phyloP scores from a whole-genome alignment of 2,797 vertebrate genomes.

The Parambassis ranga region DNA sequence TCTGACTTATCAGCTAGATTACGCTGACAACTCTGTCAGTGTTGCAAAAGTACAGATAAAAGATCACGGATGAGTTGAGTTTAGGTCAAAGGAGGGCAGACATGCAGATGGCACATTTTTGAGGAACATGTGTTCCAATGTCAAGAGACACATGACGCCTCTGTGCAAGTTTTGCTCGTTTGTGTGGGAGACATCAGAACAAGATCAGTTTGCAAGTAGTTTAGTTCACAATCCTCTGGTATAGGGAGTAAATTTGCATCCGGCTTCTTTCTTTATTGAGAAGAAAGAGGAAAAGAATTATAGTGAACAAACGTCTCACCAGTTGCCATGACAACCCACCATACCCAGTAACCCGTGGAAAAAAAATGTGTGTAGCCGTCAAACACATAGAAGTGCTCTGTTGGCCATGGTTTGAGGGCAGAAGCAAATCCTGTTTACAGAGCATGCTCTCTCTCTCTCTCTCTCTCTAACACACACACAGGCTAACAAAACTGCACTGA shows the following conservation, averaged over 20 bases:
- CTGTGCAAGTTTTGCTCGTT: constrained; percentile 9
- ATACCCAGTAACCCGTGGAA: constrained; percentile 69
- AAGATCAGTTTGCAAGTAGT: constrained; percentile 19
- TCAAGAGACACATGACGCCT: background rate
- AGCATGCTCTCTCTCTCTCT: constrained; percentile 17
- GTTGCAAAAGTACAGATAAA: constrained; percentile 35
- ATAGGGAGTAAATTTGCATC: constrained; percentile 46
- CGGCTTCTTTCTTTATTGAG: constrained; percentile 40
- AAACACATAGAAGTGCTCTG: constrained; percentile 56
- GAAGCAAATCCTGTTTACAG: constrained; percentile 71
- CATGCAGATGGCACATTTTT: constrained; percentile 29
- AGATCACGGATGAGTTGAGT: constrained; percentile 29
- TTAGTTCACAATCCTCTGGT: constrained; percentile 36
- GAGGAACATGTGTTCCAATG: background rate
- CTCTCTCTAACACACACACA: constrained; percentile 14
- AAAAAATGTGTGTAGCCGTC: constrained; percentile 21
- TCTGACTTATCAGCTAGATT: constrained; percentile 53
- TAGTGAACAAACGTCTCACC: constrained; percentile 54
- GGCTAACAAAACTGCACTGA: constrained; percentile 63
- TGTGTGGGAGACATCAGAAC: constrained; percentile 4
- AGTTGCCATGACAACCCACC: constrained; percentile 81
- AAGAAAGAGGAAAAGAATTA: constrained; percentile 51
- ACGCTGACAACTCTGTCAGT: constrained; percentile 33
- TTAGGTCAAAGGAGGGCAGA: constrained; percentile 24
- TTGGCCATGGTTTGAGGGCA: constrained; percentile 67